Evolutionary conservation across 2,797 vertebrate genomes (phyloP).

Genomic region (Scolopax rusticola): DNA sequence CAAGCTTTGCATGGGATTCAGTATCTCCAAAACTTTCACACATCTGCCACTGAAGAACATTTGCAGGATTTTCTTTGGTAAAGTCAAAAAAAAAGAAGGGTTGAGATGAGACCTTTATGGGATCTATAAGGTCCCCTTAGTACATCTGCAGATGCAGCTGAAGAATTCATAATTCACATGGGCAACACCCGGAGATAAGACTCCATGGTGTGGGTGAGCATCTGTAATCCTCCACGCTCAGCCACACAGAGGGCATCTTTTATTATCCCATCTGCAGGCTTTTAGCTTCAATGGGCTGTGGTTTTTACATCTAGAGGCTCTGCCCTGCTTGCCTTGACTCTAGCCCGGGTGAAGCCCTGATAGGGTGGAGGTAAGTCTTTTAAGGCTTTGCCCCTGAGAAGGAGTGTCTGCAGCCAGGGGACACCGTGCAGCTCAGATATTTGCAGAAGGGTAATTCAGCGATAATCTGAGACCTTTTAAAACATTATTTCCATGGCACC

Average conservation of each 20-base stretch:
- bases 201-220: neutral
- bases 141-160: accelerated
- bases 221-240: neutral
- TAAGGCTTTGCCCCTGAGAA: neutral
- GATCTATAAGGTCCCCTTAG: neutral
- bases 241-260: neutral
- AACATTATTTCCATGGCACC: neutral
- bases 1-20: neutral
- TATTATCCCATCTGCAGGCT: neutral
- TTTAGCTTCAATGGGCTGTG: neutral
- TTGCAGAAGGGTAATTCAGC: neutral
- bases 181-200: neutral
- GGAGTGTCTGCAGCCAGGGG: neutral
- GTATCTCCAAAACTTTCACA: neutral
- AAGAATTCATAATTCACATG: neutral
- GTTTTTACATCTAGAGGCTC: neutral
- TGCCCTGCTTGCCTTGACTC: neutral
- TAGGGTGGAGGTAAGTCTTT: neutral
- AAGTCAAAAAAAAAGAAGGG: neutral
- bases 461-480: neutral
- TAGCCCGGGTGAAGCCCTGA: neutral
- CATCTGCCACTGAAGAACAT: neutral
- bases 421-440: accelerated
- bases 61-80: accelerated
- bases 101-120: neutral